phyloP scores from a whole-genome alignment of 1,140 invertebrate species.

The Meloidogyne hapla region DNA sequence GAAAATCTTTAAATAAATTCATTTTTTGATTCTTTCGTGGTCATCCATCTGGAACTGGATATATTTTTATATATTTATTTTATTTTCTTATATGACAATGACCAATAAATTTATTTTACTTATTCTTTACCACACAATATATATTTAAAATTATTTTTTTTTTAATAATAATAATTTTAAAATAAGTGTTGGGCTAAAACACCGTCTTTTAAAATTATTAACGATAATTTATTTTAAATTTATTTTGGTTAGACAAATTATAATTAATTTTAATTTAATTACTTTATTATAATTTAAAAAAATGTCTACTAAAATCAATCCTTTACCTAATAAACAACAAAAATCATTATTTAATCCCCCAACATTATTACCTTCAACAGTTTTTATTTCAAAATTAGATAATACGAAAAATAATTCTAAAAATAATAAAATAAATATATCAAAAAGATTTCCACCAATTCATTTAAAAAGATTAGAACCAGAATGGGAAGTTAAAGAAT shows the following conservation, averaged over 20 bases:
- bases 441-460: neutral
- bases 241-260: too few relatives aligned
- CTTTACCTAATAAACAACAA: neutral
- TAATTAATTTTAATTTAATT: too few relatives aligned
- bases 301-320: neutral
- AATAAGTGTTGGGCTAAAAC: too few relatives aligned
- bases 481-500: slow-evolving; percentile 34
- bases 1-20: neutral
- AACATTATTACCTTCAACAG: neutral
- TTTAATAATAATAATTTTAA: too few relatives aligned
- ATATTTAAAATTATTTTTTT: too few relatives aligned
- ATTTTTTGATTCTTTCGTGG: neutral
- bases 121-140: too few relatives aligned
- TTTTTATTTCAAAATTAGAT: neutral
- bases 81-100: too few relatives aligned
- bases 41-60: slow-evolving; percentile 1
- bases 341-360: neutral
- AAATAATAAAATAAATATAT: neutral
- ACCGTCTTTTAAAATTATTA: too few relatives aligned
- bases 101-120: too few relatives aligned
- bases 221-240: too few relatives aligned
- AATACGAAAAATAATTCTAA: neutral
- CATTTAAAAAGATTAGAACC: slow-evolving; percentile 9
- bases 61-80: neutral
- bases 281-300: too few relatives aligned